These are phyloP conservation scores for Callipepla squamata DNA, from an alignment of 2,113 vertebrate genomes.

Conservation along the genomic window DNA sequence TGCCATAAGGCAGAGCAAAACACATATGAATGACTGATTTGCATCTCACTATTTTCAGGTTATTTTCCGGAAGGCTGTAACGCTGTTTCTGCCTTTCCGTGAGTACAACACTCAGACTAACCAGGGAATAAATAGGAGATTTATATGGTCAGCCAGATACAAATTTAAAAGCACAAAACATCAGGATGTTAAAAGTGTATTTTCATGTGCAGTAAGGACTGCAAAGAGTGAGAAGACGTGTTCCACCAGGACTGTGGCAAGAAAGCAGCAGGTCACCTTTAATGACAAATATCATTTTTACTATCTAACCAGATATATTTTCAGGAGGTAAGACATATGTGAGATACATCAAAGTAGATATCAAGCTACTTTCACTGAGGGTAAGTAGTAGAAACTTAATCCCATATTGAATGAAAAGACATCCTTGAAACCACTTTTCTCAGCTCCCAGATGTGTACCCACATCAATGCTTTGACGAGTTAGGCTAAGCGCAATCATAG, in stretches of 20 bases:
- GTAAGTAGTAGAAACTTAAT: not conserved
- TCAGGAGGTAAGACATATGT: not conserved
- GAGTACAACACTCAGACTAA: not conserved
- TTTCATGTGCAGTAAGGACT: not conserved
- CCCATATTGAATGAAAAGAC: not conserved
- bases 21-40: not conserved
- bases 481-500: not conserved
- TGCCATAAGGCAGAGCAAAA: not conserved
- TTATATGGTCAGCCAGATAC: not conserved
- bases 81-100: not conserved
- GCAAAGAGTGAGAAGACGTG: not conserved
- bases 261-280: not conserved
- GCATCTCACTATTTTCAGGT: not conserved
- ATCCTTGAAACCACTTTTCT: not conserved
- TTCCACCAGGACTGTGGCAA: not conserved
- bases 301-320: not conserved
- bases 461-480: not conserved
- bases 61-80: not conserved
- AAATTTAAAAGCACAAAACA: not conserved
- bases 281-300: not conserved
- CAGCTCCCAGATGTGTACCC: not conserved
- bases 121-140: not conserved
- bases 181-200: not conserved
- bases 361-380: not conserved
- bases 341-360: not conserved